These are phyloP conservation scores for Solen grandis DNA, from an alignment of 1,140 invertebrate species.

Conservation along the genomic window DNA sequence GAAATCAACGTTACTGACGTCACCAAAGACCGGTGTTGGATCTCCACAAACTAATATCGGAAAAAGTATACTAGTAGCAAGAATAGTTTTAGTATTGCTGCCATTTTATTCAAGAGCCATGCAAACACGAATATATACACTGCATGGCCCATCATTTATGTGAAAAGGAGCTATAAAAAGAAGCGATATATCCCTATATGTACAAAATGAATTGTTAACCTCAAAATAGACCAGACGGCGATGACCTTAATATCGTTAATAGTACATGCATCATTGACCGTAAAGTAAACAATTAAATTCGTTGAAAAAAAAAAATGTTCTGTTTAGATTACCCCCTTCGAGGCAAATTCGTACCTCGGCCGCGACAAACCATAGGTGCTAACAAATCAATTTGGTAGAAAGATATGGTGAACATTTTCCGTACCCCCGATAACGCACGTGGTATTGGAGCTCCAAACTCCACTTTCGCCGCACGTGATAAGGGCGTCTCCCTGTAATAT, in stretches of 20 bases:
- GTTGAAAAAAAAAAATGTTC: not conserved
- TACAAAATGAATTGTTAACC: not conserved
- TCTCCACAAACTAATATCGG: conserved; percentile 23
- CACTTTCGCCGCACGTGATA: conserved; percentile 12
- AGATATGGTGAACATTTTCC: not conserved
- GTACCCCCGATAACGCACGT: conserved; percentile 16
- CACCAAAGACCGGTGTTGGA: conserved; percentile 19
- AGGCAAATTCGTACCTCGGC: not conserved
- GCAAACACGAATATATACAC: no score
- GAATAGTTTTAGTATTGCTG: not conserved
- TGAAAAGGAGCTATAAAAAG: not conserved
- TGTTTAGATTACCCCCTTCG: no score
- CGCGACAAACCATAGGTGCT: not conserved
- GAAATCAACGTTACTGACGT: not conserved
- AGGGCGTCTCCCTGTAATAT: conserved; percentile 1
- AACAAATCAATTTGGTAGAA: not conserved
- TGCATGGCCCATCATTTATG: no score
- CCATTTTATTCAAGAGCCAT: no score
- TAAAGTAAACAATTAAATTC: not conserved
- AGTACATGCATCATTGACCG: not conserved
- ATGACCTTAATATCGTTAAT: not conserved
- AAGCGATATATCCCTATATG: not conserved
- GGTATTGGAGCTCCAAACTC: conserved; percentile 9
- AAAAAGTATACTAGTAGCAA: not conserved
- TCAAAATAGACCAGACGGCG: not conserved